Evolutionary conservation across 2,113 vertebrate genomes (phyloP), one percentile per base, ranked within the genome.

Genomic region (Psittacula cyanocephala): DNA sequence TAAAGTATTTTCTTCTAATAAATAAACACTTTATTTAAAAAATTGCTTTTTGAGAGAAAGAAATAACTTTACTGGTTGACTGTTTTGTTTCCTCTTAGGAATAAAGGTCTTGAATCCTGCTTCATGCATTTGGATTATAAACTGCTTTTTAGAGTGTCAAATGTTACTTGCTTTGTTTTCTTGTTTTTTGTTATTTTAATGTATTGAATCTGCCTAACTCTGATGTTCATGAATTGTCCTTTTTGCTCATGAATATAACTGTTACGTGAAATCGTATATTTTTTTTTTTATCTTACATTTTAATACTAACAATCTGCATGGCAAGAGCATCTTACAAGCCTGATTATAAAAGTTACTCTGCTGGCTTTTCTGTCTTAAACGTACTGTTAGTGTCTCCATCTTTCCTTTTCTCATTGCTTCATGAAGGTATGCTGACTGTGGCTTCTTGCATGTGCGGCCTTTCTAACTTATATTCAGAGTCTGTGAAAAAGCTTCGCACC

Each of bases 401-500:
- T 96, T 98, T 98, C 96, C 93, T 96, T 97, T 98, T 97, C 98
- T 97, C 98, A 96, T 98, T 98, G 97, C 98, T 96, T 98, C 97
- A 93, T 96, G 94, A 98, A 99, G 98, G 98, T 97, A 84, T 98
- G 98, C 98, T 98, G 97, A 95, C 97, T 98, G 97, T 97, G 98
- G 97, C 98, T 98, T 98, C 98, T 98, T 98, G 98, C 98, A 98
- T 98, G 97, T 98, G 97, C 50, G 91, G 98, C 97, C 88, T 98
- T 96, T 97, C 97, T 98, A 98, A 96, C 96, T 98, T 98, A 95
- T 97, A 98, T 97, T 98, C 97, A 98, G 98, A 99, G 96, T 99
- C 98, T 98, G 96, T 99, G 99, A 99, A 99, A 99, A 99, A 98
- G 89, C 98, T 98, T 76, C 98, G 95, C 95, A 98, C 98, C 92